These are phyloP conservation scores for Emmelina monodactyla DNA, from an alignment of 2,888 invertebrate species.

Conservation along the genomic window DNA sequence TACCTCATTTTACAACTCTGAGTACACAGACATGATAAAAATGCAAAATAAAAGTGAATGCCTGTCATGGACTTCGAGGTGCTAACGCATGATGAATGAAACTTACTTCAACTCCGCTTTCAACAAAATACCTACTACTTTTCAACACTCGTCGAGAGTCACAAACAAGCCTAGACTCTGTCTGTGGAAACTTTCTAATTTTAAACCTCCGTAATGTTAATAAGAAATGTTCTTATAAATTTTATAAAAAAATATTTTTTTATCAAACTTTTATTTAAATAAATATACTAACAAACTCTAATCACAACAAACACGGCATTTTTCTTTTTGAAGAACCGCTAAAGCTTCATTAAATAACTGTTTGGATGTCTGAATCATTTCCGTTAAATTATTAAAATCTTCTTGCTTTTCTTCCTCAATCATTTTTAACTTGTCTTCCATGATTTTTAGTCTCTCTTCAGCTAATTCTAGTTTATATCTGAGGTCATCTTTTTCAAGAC, in stretches of 20 bases:
- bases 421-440: slow-evolving; percentile 69
- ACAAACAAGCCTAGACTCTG: too few species aligned
- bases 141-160: too few species aligned
- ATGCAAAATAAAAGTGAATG: too few species aligned
- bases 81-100: too few species aligned
- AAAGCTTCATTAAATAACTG: slow-evolving; percentile 64
- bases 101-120: too few species aligned
- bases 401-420: slow-evolving; percentile 69
- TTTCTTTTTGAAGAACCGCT: slow-evolving; percentile 45
- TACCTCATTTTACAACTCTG: neutral
- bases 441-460: slow-evolving; percentile 71
- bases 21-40: neutral
- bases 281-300: slow-evolving; percentile 33
- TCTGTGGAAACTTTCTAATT: too few species aligned
- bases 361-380: slow-evolving; percentile 65
- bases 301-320: too few species aligned
- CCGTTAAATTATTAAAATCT: slow-evolving; percentile 62
- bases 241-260: too few species aligned
- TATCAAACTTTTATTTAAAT: slow-evolving; percentile 11
- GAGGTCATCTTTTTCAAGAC: slow-evolving; percentile 42
- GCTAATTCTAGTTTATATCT: slow-evolving; percentile 66
- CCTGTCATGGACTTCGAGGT: too few species aligned
- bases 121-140: too few species aligned
- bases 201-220: too few species aligned
- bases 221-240: too few species aligned